phyloP scores from a whole-genome alignment of 2,888 invertebrate genomes.

The Drosophila robusta region DNA sequence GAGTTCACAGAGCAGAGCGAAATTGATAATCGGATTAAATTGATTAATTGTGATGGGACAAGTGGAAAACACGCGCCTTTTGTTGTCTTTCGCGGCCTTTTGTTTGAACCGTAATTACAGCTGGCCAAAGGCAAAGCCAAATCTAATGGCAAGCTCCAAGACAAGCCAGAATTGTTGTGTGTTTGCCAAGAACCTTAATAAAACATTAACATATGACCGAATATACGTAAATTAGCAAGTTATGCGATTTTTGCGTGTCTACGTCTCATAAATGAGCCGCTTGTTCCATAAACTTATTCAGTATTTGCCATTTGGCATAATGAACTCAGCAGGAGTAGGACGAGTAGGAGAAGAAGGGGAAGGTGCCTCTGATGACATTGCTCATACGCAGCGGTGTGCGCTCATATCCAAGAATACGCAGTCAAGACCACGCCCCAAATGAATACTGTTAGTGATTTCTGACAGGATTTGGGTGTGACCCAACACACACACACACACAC shows the following conservation, averaged over 20 bases:
- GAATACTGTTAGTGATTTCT: slow-evolving; percentile 40
- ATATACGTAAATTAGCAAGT: slow-evolving; percentile 59
- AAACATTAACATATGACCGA: slow-evolving; percentile 37
- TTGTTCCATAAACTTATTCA: slow-evolving; percentile 13
- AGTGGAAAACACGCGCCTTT: slow-evolving; percentile 46
- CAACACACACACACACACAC: slow-evolving; percentile 6
- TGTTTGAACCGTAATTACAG: slow-evolving; percentile 28
- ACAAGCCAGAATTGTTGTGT: too few relatives aligned
- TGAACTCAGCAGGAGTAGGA: slow-evolving; percentile 27
- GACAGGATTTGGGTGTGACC: slow-evolving; percentile 52
- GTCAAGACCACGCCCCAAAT: slow-evolving; percentile 38
- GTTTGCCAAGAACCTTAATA: slow-evolving; percentile 1
- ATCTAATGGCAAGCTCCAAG: not conserved
- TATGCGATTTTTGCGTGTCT: slow-evolving; percentile 67
- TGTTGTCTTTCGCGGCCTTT: slow-evolving; percentile 28
- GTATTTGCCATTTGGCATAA: slow-evolving; percentile 36
- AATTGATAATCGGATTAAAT: slow-evolving; percentile 67
- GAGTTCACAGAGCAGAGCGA: slow-evolving; percentile 16
- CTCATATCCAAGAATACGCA: slow-evolving; percentile 34
- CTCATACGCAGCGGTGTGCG: slow-evolving; percentile 55
- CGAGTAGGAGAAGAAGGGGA: not conserved
- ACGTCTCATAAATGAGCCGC: slow-evolving; percentile 50
- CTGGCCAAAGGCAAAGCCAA: not conserved
- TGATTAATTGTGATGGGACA: slow-evolving; percentile 63
- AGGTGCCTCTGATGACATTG: slow-evolving; percentile 21